Percentiles rank a stretch among this genome's conserved stretches.
Evolutionary conservation across 2,797 vertebrate genomes (phyloP).

Genomic region (Sebastiscus albofasciatus): DNA sequence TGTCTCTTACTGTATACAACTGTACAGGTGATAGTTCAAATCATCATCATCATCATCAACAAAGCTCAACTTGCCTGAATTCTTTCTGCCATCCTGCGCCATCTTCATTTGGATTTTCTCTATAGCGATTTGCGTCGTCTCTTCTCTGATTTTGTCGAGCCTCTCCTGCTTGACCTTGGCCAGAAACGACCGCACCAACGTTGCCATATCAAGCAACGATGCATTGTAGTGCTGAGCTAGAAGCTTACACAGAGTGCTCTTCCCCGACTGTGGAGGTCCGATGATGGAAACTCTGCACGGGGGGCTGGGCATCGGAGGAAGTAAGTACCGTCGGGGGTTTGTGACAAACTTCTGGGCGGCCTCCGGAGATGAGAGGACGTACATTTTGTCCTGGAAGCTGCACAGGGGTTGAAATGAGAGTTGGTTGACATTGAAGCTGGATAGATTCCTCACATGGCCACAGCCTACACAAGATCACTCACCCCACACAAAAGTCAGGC

Average conservation of each 20-base stretch:
- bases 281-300: conserved; percentile 90
- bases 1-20: neutral
- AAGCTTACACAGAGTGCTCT: conserved; percentile 86
- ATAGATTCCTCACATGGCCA: neutral
- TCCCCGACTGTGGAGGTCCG: conserved; percentile 88
- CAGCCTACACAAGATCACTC: conserved; percentile 39
- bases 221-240: conserved; percentile 87
- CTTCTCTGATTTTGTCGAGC: conserved; percentile 69
- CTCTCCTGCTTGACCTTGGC: conserved; percentile 71
- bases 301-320: conserved; percentile 90
- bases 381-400: conserved; percentile 96
- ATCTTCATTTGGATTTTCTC: conserved; percentile 75
- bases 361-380: conserved; percentile 88
- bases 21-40: neutral
- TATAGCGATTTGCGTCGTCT: conserved; percentile 79
- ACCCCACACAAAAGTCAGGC: conserved; percentile 89
- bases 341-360: conserved; percentile 83
- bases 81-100: conserved; percentile 46
- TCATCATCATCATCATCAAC: neutral
- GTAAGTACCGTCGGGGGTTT: conserved; percentile 89
- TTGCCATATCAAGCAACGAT: conserved; percentile 85
- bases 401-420: conserved; percentile 24
- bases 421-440: neutral
- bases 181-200: conserved; percentile 70
- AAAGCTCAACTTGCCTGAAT: conserved; percentile 50